Conservation (phyloP, 2,888 invertebrate species). For the Pristionchus entomophagus region DNA sequence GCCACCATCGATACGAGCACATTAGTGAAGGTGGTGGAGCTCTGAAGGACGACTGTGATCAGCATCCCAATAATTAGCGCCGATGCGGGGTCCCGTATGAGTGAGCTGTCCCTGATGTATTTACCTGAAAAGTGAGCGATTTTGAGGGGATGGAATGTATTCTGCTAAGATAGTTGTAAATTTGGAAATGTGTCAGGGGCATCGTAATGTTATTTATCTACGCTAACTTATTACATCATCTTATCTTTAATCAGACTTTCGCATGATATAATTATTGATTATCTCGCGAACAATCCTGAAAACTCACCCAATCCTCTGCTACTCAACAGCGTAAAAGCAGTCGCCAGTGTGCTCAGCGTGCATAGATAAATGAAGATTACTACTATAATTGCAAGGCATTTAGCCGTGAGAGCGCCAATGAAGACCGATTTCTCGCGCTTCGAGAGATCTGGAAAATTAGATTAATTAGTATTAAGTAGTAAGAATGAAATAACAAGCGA, state of each 20-base stretch:
- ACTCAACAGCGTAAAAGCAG: constrained; percentile 68
- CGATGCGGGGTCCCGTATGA: constrained; percentile 71
- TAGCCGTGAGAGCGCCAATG: constrained; percentile 44
- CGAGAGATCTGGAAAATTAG: constrained; percentile 52
- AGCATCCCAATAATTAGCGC: constrained; percentile 72
- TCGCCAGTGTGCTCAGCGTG: constrained; percentile 65
- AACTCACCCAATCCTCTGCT: constrained; percentile 68
- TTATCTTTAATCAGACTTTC: too few species aligned
- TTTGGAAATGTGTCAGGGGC: too few species aligned
- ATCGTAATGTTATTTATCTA: too few species aligned
- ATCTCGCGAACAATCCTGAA: background rate
- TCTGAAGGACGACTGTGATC: constrained; percentile 68
- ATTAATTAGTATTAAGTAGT: background rate
- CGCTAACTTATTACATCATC: too few species aligned
- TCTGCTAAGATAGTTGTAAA: too few species aligned
- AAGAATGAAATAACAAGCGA: background rate
- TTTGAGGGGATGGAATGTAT: too few species aligned
- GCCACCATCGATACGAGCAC: constrained; percentile 78
- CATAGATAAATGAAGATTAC: constrained; percentile 71
- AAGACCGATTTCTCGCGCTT: constrained; percentile 52
- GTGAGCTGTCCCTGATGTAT: constrained; percentile 66
- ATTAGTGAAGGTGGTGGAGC: constrained; percentile 66
- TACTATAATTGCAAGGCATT: constrained; percentile 54
- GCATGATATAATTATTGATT: background rate
- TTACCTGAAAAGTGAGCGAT: constrained; percentile 66